These are phyloP conservation scores for Chesias legatella DNA, from an alignment of 2,888 invertebrate genomes.

Conservation along the genomic window DNA sequence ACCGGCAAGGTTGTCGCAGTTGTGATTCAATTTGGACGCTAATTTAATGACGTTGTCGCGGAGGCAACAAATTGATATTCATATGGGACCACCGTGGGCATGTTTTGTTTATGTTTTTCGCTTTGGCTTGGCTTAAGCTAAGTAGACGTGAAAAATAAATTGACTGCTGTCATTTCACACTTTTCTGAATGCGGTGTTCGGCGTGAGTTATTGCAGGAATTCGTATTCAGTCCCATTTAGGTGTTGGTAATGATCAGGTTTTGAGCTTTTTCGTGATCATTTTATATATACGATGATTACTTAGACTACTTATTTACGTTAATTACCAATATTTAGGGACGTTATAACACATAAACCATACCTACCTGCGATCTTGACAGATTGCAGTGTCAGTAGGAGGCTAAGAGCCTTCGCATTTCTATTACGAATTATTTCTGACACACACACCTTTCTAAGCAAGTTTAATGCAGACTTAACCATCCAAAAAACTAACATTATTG, in stretches of 20 bases:
- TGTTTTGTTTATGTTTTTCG: constrained; percentile 62
- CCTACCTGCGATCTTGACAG: no score
- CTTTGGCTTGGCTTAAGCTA: constrained; percentile 27
- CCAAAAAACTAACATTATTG: no score
- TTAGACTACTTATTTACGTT: no score
- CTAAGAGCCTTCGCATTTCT: no score
- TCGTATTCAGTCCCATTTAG: constrained; percentile 1
- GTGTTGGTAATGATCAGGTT: constrained; percentile 3
- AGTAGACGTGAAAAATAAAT: constrained; percentile 26
- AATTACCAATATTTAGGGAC: no score
- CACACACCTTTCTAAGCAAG: no score
- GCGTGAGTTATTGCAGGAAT: constrained; percentile 1
- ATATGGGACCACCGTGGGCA: constrained; percentile 71
- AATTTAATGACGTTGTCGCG: constrained; percentile 77
- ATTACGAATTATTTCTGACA: no score
- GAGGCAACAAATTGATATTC: constrained; percentile 79
- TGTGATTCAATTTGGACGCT: constrained; percentile 80
- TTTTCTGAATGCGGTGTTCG: constrained; percentile 5
- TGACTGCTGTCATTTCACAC: constrained; percentile 22
- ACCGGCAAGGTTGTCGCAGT: constrained; percentile 77
- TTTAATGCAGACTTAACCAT: no score
- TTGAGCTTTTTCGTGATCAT: neutral
- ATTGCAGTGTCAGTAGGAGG: no score
- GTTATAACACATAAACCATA: no score
- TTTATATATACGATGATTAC: no score